Base-by-base conservation (phyloP, 2,888 invertebrate species). In the Mythimna impura region DNA sequence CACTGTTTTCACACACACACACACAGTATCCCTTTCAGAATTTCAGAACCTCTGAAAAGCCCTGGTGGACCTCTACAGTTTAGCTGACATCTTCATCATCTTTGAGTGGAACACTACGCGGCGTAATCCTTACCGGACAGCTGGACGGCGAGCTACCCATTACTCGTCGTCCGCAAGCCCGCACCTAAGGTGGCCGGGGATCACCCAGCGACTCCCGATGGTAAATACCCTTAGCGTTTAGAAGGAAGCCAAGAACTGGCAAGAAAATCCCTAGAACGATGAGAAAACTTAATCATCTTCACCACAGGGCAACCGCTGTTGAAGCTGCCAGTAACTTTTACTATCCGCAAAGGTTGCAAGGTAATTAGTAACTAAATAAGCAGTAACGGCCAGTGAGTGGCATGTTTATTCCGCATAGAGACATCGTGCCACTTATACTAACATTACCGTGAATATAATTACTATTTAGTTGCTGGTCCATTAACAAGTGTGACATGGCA, bases 401-500 rank as follows among this genome's bases (percentile, higher is more conserved):
- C 77, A 55, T 65, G 77, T 69, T 81, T 55, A 71, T 71, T 64
- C 50, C 64, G 69, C 81, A 72, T 62, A 83, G 40, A 80, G 66
- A 71, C 84, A 80, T 75, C 80, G 77, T 83, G 66, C 84, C 62
- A 81, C 71, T 81, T 84, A 57, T 63, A 20, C 34, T 34, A 61
- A 61, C 66, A 81, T 83, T 83, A 81, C 63, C 68, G 66, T 52
- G 77, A 76, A 72, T 69, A 55, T 81, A 81, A 81, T 83, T 83
- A 76, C 71, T 65, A 54, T 72, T 66, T 81, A 76, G 77, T 69
- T 50, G 66, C 14, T 40, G 63, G 71, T 69, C 47, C 61, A 79
- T 81, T 65, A 78, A 61, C 71, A 58, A 71, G 62, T 81, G 74
- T 82, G 80, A 82, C 86, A 84, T 50, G 69, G 74, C 74, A 81